phyloP scores from a whole-genome alignment of 2,113 vertebrate genomes.

The Crotalus tigris region DNA sequence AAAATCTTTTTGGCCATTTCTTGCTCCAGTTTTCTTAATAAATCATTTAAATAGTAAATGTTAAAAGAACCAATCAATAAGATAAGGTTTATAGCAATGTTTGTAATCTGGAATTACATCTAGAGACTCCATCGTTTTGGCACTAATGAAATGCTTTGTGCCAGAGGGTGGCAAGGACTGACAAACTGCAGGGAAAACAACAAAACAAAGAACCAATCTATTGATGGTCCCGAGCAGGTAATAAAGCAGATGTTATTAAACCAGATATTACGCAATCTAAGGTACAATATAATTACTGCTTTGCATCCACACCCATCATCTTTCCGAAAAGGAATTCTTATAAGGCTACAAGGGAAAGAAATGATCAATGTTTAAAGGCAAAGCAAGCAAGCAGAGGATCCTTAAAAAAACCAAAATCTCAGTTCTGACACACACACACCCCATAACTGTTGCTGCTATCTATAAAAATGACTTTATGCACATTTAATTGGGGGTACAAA shows the following conservation, averaged over 20 bases:
- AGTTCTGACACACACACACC: background rate
- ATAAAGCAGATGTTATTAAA: background rate
- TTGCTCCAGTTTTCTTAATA: conserved; percentile 13
- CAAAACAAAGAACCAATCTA: background rate
- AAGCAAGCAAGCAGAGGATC: background rate
- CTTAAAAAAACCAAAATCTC: background rate
- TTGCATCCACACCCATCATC: background rate
- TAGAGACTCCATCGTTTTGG: background rate
- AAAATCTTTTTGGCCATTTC: background rate
- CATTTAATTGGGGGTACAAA: background rate
- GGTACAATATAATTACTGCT: background rate
- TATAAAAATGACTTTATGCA: background rate
- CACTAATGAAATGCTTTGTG: background rate
- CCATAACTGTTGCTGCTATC: background rate
- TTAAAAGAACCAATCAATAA: background rate
- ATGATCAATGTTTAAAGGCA: background rate
- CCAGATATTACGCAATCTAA: background rate
- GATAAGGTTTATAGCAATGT: conserved; percentile 1
- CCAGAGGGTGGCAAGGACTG: background rate
- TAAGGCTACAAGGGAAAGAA: background rate
- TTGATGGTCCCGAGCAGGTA: background rate
- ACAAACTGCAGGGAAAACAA: background rate
- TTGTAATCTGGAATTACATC: conserved; percentile 11
- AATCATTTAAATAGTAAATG: conserved; percentile 1
- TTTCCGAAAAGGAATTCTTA: background rate